Conservation (phyloP, 1,140 invertebrate genomes). For the Halyomorpha halys region DNA sequence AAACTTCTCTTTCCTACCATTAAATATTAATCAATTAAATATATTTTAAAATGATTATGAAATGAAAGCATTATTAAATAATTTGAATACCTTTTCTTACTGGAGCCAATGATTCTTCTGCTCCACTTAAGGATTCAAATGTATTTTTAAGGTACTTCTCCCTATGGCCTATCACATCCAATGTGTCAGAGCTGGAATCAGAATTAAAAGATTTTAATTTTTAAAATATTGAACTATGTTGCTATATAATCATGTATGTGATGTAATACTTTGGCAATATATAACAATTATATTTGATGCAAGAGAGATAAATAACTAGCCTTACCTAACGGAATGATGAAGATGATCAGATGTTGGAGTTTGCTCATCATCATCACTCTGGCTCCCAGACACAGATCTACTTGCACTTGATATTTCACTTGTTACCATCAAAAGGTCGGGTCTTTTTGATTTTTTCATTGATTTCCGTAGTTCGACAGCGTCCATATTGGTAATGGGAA, state of each 20-base stretch:
- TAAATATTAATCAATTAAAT: too few species aligned
- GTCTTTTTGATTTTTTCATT: conserved; percentile 55
- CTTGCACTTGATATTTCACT: conserved; percentile 31
- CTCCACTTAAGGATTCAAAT: conserved; percentile 61
- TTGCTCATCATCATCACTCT: conserved; percentile 66
- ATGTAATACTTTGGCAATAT: too few species aligned
- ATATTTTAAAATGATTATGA: too few species aligned
- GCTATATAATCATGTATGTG: too few species aligned
- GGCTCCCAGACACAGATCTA: conserved; percentile 52
- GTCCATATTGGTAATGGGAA: conserved; percentile 77
- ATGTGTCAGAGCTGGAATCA: conserved; percentile 54
- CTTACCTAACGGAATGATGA: conserved; percentile 25
- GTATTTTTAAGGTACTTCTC: conserved; percentile 67
- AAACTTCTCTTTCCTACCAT: conserved; percentile 32
- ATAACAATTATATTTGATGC: too few species aligned
- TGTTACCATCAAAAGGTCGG: conserved; percentile 33
- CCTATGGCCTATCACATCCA: conserved; percentile 55
- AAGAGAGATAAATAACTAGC: not conserved
- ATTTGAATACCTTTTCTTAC: conserved; percentile 25
- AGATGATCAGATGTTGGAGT: conserved; percentile 63
- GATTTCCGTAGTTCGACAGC: conserved; percentile 71
- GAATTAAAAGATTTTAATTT: not conserved
- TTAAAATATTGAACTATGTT: too few species aligned
- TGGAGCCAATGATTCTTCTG: conserved; percentile 39
- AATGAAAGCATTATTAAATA: not conserved